phyloP scores from a whole-genome alignment of 2,888 invertebrate species.

The Epinotia brunnichana region DNA sequence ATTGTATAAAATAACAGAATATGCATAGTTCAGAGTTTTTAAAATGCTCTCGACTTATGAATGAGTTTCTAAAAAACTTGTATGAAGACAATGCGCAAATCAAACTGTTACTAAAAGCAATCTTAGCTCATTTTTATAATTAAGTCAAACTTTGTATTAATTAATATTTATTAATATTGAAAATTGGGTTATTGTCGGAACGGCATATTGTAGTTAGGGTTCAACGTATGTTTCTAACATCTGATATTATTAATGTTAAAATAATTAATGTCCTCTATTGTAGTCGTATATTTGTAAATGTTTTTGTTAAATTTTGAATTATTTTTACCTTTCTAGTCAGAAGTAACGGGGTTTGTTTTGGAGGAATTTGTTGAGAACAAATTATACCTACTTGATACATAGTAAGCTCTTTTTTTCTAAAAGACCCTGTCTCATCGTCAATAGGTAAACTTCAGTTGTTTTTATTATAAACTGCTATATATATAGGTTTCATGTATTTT shows the following conservation, averaged over 20 bases:
- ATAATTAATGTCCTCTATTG: constrained; percentile 59
- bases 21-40: neutral
- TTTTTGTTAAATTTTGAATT: constrained; percentile 68
- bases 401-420: too few species aligned
- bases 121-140: constrained; percentile 38
- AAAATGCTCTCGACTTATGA: neutral
- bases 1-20: neutral
- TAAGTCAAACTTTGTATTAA: constrained; percentile 34
- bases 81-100: constrained; percentile 27
- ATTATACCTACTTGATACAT: neutral
- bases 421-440: too few species aligned
- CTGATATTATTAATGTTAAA: constrained; percentile 60
- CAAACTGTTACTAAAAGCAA: constrained; percentile 34
- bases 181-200: constrained; percentile 44
- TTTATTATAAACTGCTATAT: neutral
- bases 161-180: constrained; percentile 31
- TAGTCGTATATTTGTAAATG: constrained; percentile 65
- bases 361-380: constrained; percentile 54
- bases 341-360: constrained; percentile 72
- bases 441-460: too few species aligned
- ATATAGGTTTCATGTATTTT: neutral
- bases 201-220: constrained; percentile 58
- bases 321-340: constrained; percentile 77
- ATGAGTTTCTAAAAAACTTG: constrained; percentile 42
- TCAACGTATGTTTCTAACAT: constrained; percentile 58